A percentile compares a stretch with the other conserved stretches of the same genome.
Conservation (phyloP, 2,113 vertebrate species). For the Triplophysa tibetana region DNA sequence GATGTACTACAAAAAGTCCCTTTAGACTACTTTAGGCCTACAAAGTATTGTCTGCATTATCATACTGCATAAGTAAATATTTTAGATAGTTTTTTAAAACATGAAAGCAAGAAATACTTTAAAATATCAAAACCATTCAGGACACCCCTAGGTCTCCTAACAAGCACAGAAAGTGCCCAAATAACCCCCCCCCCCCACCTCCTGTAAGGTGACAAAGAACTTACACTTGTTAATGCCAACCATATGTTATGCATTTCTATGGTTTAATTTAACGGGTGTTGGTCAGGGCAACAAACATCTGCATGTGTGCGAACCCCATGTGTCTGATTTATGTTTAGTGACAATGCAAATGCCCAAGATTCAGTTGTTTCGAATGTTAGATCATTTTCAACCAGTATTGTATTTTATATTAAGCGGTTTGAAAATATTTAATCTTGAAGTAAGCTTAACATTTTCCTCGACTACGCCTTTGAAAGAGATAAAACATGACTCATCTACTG, state of each 20-base stretch:
- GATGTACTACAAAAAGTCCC: too few relatives aligned
- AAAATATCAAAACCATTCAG: too few relatives aligned
- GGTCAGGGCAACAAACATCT: not conserved
- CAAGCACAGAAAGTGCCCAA: not conserved
- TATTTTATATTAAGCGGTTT: too few relatives aligned
- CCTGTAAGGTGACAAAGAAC: not conserved
- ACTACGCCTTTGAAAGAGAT: not conserved
- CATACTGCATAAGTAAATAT: not conserved
- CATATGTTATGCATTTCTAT: not conserved
- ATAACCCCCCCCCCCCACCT: not conserved
- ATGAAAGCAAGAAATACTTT: not conserved
- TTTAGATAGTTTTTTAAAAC: not conserved
- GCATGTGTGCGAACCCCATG: constrained; percentile 34
- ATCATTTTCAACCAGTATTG: not conserved
- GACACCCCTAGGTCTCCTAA: not conserved
- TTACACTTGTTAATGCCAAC: constrained; percentile 44
- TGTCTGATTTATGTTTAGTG: constrained; percentile 16
- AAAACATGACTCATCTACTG: constrained; percentile 1
- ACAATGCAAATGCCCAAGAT: constrained; percentile 27
- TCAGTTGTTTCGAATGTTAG: not conserved
- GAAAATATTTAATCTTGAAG: not conserved
- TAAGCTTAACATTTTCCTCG: not conserved
- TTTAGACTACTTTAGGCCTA: too few relatives aligned
- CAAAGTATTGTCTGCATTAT: not conserved
- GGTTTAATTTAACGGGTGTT: constrained; percentile 15